Evolutionary conservation across 2,797 vertebrate genomes (phyloP).

Genomic region (Pitangus sulphuratus): DNA sequence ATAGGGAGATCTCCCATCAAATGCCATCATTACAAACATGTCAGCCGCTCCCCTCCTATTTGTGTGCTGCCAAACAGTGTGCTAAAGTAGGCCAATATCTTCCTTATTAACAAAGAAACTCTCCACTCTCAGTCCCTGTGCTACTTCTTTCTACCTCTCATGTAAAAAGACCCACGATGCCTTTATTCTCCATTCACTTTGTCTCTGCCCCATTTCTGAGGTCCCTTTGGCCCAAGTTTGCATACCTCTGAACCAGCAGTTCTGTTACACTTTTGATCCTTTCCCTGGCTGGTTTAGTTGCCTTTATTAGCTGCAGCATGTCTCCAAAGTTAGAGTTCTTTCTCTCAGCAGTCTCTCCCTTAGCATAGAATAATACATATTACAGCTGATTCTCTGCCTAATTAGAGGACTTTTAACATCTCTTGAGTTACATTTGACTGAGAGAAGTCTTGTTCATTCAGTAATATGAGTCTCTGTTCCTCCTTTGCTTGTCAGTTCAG

Average conservation of each 20-base stretch:
- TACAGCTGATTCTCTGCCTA: background rate
- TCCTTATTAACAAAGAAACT: slow-evolving; percentile 12
- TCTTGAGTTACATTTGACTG: background rate
- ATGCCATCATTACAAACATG: background rate
- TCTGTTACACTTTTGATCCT: background rate
- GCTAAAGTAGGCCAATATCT: slow-evolving; percentile 26
- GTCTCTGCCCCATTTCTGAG: slow-evolving; percentile 33
- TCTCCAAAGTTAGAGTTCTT: background rate
- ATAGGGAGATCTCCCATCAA: background rate
- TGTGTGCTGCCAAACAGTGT: background rate
- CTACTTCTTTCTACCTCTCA: background rate
- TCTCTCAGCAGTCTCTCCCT: background rate
- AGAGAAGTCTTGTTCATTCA: background rate
- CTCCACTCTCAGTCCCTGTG: background rate
- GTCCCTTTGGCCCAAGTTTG: background rate
- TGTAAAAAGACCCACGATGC: background rate
- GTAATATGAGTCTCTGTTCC: background rate
- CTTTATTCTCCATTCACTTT: slow-evolving; percentile 12
- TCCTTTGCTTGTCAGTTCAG: background rate
- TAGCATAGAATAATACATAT: background rate
- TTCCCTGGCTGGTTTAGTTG: background rate
- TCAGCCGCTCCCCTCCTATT: background rate
- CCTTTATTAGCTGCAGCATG: background rate
- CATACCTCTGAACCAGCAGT: background rate
- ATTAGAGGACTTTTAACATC: background rate